Percentiles rank a stretch among this genome's conserved stretches.
phyloP scores from a whole-genome alignment of 2,797 vertebrate species.

The Anabas testudineus region DNA sequence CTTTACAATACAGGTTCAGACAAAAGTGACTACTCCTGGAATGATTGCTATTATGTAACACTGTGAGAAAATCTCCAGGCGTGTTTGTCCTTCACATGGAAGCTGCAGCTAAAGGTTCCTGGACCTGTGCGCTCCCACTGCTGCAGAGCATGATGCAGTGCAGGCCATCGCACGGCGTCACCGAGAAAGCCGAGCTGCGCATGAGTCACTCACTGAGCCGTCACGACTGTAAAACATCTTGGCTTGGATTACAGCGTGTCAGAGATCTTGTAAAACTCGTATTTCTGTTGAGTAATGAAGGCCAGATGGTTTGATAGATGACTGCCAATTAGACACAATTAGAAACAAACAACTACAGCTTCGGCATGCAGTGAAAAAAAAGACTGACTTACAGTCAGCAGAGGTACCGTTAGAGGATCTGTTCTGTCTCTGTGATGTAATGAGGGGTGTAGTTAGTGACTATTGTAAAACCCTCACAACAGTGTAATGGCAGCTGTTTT shows the following conservation, averaged over 20 bases:
- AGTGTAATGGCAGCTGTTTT: no score
- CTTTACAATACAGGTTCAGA: background rate
- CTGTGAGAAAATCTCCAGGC: background rate
- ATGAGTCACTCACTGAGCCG: slow-evolving; percentile 71
- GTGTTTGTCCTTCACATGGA: slow-evolving; percentile 17
- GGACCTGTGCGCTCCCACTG: background rate
- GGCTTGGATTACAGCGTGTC: slow-evolving; percentile 56
- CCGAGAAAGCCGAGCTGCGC: slow-evolving; percentile 50
- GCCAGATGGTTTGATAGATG: slow-evolving; percentile 59
- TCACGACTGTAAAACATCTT: slow-evolving; percentile 70
- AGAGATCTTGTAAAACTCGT: slow-evolving; percentile 62
- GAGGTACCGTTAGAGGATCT: background rate
- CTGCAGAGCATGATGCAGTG: slow-evolving; percentile 40
- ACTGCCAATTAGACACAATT: slow-evolving; percentile 30
- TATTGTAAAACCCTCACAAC: no score
- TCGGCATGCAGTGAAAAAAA: background rate
- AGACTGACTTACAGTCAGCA: background rate
- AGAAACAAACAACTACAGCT: slow-evolving; percentile 32
- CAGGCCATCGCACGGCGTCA: slow-evolving; percentile 47
- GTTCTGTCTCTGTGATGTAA: background rate
- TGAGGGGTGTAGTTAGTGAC: background rate
- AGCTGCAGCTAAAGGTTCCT: slow-evolving; percentile 1
- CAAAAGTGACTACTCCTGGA: background rate
- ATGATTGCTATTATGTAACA: background rate
- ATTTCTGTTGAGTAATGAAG: slow-evolving; percentile 63